Evolutionary conservation across 1,140 invertebrate species (phyloP), one percentile per base, ranked within the genome.

Genomic region (Drosophila kepulauana): DNA sequence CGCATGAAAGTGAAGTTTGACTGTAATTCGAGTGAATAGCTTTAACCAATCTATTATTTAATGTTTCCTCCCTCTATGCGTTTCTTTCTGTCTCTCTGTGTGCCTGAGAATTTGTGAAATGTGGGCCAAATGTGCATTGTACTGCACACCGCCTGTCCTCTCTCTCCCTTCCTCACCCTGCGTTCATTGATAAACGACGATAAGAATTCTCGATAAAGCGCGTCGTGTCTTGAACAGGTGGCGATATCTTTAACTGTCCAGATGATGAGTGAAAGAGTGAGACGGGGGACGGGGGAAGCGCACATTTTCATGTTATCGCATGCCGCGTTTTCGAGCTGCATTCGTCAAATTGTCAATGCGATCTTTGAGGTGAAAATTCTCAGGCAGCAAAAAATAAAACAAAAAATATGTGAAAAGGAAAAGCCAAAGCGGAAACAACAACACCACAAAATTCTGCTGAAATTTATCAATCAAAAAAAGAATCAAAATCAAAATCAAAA

Each of bases 121-220:
- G 80, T 82, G 71, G 80, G 80, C 58, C 80, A 82, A 81, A 78
- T 81, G 75, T 75, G 79, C 79, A 69, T 81, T 62, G 59, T 49
- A 51, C 78, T 25, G 28, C 25, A 28, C 16, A 4, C 13, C 11
- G 20, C 16, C 46, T 5, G 7, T 1, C 52, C 52, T n/a, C 10
- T 20, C 48, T 5, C 10, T 8, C 1, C 52, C 52, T 15, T 7
- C 33, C 48, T 5, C 30, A 13, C 7, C 35, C 4, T 11, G 8
- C 16, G 25, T 45, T 4, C 56, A 61, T 74, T 68, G 72, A 75
- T 63, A 70, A 69, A 70, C 30, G 20, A 30, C 43, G 72, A 75
- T 75, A 75, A 75, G 66, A 66, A 70, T 41, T 13, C 11, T 20
- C 25, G 72, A 75, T 63, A 75, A 75, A 68, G 57, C 13, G 6